A percentile compares a stretch with the other conserved stretches of the same genome.
These are phyloP conservation scores for Zaprionus inermis DNA, from an alignment of 1,140 invertebrate genomes.

Conservation along the genomic window DNA sequence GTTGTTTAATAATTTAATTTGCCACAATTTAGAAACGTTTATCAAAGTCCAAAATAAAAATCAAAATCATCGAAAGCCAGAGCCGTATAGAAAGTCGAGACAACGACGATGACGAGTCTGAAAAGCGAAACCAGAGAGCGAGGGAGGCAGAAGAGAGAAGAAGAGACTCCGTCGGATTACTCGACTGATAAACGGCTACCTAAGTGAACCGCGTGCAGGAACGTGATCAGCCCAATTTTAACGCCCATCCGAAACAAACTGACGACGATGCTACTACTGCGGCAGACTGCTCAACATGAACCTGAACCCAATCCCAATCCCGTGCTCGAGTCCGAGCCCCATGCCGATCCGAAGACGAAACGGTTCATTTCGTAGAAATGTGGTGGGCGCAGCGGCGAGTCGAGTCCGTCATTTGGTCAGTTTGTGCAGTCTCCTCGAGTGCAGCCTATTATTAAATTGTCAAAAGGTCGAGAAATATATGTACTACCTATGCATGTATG, in stretches of 20 bases:
- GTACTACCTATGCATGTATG: background rate
- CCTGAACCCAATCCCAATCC: background rate
- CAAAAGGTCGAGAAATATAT: constrained; percentile 82
- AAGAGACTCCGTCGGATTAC: constrained; percentile 63
- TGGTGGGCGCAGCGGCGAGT: constrained; percentile 63
- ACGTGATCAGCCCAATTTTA: constrained; percentile 84
- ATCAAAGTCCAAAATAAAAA: constrained; percentile 77
- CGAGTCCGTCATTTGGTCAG: constrained; percentile 76
- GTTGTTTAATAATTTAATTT: constrained; percentile 84
- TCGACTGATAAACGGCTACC: constrained; percentile 77
- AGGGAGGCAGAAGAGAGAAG: constrained; percentile 41
- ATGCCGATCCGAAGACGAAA: too few species aligned
- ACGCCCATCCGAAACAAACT: constrained; percentile 76
- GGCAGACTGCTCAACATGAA: background rate
- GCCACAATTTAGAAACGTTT: constrained; percentile 83
- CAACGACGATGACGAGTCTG: constrained; percentile 66
- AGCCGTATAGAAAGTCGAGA: constrained; percentile 57
- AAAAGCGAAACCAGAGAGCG: constrained; percentile 20
- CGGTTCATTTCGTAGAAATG: constrained; percentile 73
- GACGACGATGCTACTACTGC: constrained; percentile 50
- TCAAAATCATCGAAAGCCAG: constrained; percentile 24
- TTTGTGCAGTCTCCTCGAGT: constrained; percentile 30
- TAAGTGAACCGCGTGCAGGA: constrained; percentile 78
- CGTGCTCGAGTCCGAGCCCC: background rate
- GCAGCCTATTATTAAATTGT: constrained; percentile 83